Evolutionary conservation across 2,888 invertebrate genomes (phyloP).

Genomic region (Amphipyra tragopoginis): DNA sequence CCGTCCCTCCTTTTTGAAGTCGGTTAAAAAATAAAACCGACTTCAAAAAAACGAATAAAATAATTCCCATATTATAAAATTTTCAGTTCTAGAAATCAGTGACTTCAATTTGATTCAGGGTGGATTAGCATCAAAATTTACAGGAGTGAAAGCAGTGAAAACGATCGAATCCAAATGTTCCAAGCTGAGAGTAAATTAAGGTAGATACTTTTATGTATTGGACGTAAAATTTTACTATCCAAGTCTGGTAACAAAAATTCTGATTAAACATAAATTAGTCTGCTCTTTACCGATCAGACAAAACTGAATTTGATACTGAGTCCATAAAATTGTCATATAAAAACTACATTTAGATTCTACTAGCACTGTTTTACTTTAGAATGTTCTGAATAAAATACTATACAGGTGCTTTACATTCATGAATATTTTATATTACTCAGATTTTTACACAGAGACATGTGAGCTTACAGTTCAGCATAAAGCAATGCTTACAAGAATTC

Average conservation of each 20-base stretch:
- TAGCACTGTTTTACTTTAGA: conserved; percentile 12
- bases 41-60: too few relatives aligned
- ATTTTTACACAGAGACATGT: conserved; percentile 37
- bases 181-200: conserved; percentile 20
- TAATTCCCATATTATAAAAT: too few relatives aligned
- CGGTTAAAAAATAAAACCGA: too few relatives aligned
- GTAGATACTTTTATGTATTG: conserved; percentile 15
- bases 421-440: conserved; percentile 45
- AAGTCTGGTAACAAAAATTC: conserved; percentile 67
- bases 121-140: too few relatives aligned
- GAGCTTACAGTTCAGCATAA: conserved; percentile 25
- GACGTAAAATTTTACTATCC: conserved; percentile 28
- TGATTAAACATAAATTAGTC: conserved; percentile 79
- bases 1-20: too few relatives aligned
- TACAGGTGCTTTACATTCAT: conserved; percentile 43
- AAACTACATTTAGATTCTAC: conserved; percentile 16
- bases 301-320: conserved; percentile 28
- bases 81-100: too few relatives aligned
- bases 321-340: conserved; percentile 32
- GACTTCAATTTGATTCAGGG: too few relatives aligned
- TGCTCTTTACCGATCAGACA: conserved; percentile 60
- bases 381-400: conserved; percentile 42
- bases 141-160: neutral
- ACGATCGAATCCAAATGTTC: conserved; percentile 4
- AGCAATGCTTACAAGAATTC: conserved; percentile 16